phyloP scores from a whole-genome alignment of 2,888 invertebrate genomes.

The Drosophila longiperda region DNA sequence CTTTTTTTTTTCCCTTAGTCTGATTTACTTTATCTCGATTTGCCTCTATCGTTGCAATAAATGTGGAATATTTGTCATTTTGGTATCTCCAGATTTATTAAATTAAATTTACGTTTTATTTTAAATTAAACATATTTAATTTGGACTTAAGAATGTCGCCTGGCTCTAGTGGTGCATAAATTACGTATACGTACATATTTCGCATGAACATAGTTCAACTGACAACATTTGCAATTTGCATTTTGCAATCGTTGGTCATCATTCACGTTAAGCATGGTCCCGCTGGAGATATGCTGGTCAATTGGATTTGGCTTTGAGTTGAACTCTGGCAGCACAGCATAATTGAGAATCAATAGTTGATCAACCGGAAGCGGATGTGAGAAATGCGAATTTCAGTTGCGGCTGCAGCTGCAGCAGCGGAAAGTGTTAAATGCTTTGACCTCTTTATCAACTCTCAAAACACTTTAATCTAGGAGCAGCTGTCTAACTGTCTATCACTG shows the following conservation, averaged over 20 bases:
- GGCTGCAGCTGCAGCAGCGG: conserved; percentile 11
- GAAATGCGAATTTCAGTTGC: conserved; percentile 25
- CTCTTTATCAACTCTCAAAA: neutral
- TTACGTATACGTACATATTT: too few species aligned
- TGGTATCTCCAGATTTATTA: neutral
- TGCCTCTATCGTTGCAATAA: neutral
- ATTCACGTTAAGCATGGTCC: conserved; percentile 7
- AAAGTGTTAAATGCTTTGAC: conserved; percentile 51
- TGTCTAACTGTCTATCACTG: neutral
- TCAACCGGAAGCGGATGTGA: conserved; percentile 61
- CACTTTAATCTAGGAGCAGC: neutral
- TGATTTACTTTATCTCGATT: neutral
- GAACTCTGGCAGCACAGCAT: conserved; percentile 30
- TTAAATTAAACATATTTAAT: neutral
- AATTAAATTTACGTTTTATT: neutral
- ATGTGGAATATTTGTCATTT: neutral
- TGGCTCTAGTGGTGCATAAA: neutral
- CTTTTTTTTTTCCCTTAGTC: neutral
- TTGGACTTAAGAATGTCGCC: neutral
- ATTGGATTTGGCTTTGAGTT: conserved; percentile 57
- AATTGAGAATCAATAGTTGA: conserved; percentile 63
- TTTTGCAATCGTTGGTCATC: conserved; percentile 20
- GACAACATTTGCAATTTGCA: conserved; percentile 36
- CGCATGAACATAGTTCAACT: neutral
- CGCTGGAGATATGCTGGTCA: conserved; percentile 44